Evolutionary conservation across 64 coral and sea anemone genomes (phyloP).

Genomic region (Astreopora myriophthalma): DNA sequence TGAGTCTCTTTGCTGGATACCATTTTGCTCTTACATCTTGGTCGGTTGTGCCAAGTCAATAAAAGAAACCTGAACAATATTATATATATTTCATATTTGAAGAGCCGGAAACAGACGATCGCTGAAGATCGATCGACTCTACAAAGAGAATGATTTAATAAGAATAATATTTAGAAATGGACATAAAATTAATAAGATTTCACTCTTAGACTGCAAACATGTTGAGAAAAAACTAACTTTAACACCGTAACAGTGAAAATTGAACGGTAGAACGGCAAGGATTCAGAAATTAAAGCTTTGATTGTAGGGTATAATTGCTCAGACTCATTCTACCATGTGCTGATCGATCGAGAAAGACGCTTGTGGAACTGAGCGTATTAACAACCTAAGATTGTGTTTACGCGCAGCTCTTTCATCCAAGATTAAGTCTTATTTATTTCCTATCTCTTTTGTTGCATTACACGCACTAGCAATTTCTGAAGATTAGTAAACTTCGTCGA

Average conservation of each 20-base stretch:
- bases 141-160: background rate
- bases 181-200: background rate
- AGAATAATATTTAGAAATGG: background rate
- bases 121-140: background rate
- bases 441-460: background rate
- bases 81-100: background rate
- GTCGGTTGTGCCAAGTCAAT: background rate
- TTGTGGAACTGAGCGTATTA: background rate
- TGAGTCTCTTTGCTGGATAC: no score
- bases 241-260: no score
- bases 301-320: background rate
- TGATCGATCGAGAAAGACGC: background rate
- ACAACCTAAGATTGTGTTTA: background rate
- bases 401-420: background rate
- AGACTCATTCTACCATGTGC: background rate
- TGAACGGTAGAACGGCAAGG: no score
- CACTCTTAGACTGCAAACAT: background rate
- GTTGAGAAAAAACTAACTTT: background rate
- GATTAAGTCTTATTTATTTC: background rate
- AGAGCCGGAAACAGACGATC: background rate
- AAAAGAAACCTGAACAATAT: background rate
- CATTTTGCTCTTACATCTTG: background rate
- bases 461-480: conserved; percentile 23
- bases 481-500: background rate
- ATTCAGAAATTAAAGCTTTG: background rate